Evolutionary conservation across 1,140 invertebrate species (phyloP).

Genomic region (Drosophila arizonae): DNA sequence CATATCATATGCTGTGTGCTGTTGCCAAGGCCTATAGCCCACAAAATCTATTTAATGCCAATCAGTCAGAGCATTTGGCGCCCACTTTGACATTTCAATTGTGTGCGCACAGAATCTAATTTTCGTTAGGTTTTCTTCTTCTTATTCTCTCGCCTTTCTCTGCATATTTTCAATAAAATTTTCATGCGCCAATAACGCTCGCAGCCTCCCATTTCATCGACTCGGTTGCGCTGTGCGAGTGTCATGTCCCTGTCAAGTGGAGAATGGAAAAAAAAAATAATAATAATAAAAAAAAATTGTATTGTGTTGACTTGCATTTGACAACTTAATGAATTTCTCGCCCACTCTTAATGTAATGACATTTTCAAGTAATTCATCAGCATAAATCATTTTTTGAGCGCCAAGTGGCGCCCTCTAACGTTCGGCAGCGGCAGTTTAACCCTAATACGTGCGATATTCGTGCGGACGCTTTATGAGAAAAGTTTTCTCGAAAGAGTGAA

Average conservation of each 20-base stretch:
- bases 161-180: constrained; percentile 42
- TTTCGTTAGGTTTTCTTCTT: constrained; percentile 19
- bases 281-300: constrained; percentile 29
- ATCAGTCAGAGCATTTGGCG: constrained; percentile 35
- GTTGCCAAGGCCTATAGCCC: constrained; percentile 12
- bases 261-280: background rate
- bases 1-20: background rate
- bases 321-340: constrained; percentile 79
- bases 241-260: constrained; percentile 68
- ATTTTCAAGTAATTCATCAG: constrained; percentile 48
- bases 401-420: constrained; percentile 45
- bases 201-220: background rate
- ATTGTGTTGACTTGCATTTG: constrained; percentile 82
- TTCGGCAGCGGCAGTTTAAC: constrained; percentile 45
- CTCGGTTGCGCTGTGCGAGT: constrained; percentile 27
- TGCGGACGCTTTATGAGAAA: constrained; percentile 67
- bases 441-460: constrained; percentile 61
- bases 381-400: constrained; percentile 51
- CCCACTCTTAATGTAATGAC: constrained; percentile 37
- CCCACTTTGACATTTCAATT: constrained; percentile 38
- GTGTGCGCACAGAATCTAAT: constrained; percentile 12
- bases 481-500: constrained; percentile 48
- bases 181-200: constrained; percentile 38
- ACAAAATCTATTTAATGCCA: constrained; percentile 32
- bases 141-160: background rate